Evolutionary conservation across 2,113 vertebrate species (phyloP).

Genomic region (Ctenodactylus gundi): DNA sequence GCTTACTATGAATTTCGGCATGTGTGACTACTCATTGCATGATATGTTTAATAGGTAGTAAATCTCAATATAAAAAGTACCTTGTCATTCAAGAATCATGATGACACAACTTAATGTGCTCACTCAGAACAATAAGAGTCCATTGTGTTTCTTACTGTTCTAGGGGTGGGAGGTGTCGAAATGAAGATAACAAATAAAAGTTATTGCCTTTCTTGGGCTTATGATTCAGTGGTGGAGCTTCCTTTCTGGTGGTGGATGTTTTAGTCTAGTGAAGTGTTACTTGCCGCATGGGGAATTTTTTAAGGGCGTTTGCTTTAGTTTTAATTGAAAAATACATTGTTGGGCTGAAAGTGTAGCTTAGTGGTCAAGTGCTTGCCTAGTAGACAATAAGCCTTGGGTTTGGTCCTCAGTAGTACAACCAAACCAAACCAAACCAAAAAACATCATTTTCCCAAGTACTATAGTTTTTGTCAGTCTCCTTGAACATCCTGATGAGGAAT

Average conservation of each 20-base stretch:
- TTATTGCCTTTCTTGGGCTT: neutral
- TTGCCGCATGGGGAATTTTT: neutral
- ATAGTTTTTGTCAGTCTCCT: neutral
- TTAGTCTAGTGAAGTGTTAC: neutral
- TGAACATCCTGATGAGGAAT: constrained; percentile 4
- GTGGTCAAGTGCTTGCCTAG: neutral
- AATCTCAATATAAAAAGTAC: neutral
- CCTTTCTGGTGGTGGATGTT: neutral
- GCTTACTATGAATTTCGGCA: neutral
- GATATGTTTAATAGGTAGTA: neutral
- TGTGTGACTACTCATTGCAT: neutral
- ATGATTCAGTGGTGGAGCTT: neutral
- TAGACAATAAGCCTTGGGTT: no score
- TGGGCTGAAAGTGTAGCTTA: neutral
- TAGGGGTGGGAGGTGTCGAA: neutral
- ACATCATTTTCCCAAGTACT: neutral
- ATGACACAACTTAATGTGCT: neutral
- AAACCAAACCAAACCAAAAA: neutral
- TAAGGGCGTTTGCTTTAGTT: neutral
- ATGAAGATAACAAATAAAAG: neutral
- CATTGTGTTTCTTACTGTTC: neutral
- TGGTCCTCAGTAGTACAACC: neutral
- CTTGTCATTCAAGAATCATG: neutral
- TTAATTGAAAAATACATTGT: neutral
- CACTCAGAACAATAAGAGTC: neutral